Conservation (phyloP, 2,888 invertebrate genomes). For the Glaucopsyche alexis region DNA sequence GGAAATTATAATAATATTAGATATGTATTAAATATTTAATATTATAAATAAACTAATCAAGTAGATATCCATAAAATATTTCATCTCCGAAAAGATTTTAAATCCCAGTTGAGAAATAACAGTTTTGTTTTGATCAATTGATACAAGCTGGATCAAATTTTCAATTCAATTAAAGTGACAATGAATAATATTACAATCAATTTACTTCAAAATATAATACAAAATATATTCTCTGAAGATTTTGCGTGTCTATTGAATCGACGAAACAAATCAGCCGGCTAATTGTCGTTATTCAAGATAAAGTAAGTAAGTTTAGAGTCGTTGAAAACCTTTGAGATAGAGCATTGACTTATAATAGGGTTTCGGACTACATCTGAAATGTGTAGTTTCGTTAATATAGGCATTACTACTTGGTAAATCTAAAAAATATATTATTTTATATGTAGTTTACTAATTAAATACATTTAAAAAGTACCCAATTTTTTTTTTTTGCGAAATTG, state of each 20-base stretch:
- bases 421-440: too few relatives aligned
- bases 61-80: too few relatives aligned
- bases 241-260: slow-evolving; percentile 4
- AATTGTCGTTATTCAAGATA: slow-evolving; percentile 17
- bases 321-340: background rate
- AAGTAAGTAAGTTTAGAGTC: background rate
- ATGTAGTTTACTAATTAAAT: too few relatives aligned
- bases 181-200: background rate
- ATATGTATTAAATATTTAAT: too few relatives aligned
- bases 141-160: background rate
- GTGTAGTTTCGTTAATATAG: too few relatives aligned
- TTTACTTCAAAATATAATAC: background rate
- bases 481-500: too few relatives aligned
- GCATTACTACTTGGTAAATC: too few relatives aligned
- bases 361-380: too few relatives aligned
- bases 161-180: background rate
- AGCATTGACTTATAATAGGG: background rate
- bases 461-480: too few relatives aligned
- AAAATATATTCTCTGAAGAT: background rate
- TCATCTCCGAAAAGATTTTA: background rate
- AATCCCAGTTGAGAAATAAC: background rate
- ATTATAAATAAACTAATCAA: too few relatives aligned
- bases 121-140: too few relatives aligned
- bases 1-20: too few relatives aligned
- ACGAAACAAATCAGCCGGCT: background rate